Conservation (phyloP, 2,797 vertebrate species). For the Sitta carolinensis region DNA sequence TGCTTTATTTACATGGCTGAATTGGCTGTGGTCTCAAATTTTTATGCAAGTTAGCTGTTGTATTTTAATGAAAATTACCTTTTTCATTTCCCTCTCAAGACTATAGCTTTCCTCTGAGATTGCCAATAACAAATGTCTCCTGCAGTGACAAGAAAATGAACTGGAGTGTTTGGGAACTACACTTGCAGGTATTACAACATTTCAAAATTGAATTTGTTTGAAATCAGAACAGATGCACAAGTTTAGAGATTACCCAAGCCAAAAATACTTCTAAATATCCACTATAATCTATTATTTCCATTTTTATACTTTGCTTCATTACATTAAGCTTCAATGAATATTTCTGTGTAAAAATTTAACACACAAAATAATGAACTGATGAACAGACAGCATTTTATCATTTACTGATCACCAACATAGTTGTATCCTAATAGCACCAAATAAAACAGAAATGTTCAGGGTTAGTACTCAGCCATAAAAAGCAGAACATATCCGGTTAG, state of each 20-base stretch:
- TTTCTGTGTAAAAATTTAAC: not conserved
- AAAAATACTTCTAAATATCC: not conserved
- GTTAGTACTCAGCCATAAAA: not conserved
- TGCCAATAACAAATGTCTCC: slow-evolving; percentile 66
- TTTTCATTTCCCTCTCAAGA: slow-evolving; percentile 54
- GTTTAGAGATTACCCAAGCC: not conserved
- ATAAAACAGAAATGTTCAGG: not conserved
- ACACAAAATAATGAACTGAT: not conserved
- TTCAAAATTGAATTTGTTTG: slow-evolving; percentile 5
- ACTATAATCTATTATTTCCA: not conserved
- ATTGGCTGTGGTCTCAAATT: slow-evolving; percentile 24
- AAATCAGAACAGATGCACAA: slow-evolving; percentile 48
- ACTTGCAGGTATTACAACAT: slow-evolving; percentile 41
- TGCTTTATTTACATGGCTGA: slow-evolving; percentile 50
- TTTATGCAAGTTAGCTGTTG: slow-evolving; percentile 16
- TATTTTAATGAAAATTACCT: slow-evolving; percentile 64
- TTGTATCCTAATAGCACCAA: not conserved
- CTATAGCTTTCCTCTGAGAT: slow-evolving; percentile 41
- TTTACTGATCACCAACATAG: not conserved
- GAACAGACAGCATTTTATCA: not conserved
- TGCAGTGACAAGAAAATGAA: slow-evolving; percentile 67
- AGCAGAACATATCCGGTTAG: not conserved
- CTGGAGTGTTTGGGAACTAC: slow-evolving; percentile 18
- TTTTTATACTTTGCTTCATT: not conserved
- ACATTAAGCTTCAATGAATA: not conserved